phyloP scores from a whole-genome alignment of 2,797 vertebrate species.

The Natrix natrix region DNA sequence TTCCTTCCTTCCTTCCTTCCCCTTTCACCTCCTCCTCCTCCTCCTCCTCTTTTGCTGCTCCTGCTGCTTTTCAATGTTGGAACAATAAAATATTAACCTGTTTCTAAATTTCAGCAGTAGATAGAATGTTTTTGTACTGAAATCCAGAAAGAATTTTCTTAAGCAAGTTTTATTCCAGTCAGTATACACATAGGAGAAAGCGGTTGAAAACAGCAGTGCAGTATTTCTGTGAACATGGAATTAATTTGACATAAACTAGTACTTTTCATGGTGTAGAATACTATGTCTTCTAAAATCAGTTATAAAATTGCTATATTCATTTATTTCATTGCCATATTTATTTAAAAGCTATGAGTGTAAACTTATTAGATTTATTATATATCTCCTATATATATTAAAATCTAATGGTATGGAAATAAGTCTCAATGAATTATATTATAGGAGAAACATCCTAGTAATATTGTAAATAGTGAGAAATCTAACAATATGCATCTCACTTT shows the following conservation, averaged over 20 bases:
- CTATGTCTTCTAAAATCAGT: not conserved
- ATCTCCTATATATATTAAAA: not conserved
- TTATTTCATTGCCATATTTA: not conserved
- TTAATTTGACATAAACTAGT: not conserved
- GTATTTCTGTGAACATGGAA: not conserved
- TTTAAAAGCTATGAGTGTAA: not conserved
- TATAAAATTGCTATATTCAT: not conserved
- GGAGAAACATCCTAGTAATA: not conserved
- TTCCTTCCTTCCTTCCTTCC: too few relatives aligned
- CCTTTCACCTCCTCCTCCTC: not conserved
- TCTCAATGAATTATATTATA: not conserved
- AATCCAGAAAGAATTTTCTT: not conserved
- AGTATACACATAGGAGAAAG: not conserved
- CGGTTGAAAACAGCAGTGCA: not conserved
- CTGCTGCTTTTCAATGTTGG: not conserved
- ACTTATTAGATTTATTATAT: not conserved
- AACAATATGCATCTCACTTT: constrained; percentile 28
- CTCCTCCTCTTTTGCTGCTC: not conserved
- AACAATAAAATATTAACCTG: not conserved
- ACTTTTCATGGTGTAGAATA: not conserved
- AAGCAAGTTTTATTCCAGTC: not conserved
- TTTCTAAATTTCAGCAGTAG: not conserved
- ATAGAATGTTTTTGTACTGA: not conserved
- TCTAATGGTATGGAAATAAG: not conserved
- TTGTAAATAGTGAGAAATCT: constrained; percentile 13